Percentiles rank a stretch among this genome's conserved stretches.
These are phyloP conservation scores for Sinocyclocheilus anshuiensis DNA, from an alignment of 2,113 vertebrate species.

Conservation along the genomic window DNA sequence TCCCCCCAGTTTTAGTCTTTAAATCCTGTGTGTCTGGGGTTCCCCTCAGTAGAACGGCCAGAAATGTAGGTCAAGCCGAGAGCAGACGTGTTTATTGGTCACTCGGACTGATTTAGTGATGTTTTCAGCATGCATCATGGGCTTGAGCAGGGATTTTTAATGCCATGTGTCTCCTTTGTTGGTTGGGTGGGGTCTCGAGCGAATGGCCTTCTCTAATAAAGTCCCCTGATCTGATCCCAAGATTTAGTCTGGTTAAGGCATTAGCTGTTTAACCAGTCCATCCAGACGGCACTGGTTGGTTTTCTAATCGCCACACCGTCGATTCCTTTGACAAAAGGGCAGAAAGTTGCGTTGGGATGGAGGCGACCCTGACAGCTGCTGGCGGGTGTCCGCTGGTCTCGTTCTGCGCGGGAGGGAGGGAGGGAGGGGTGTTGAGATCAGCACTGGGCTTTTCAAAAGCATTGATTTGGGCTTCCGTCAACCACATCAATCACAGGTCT, in stretches of 20 bases:
- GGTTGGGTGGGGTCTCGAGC: conserved; percentile 77
- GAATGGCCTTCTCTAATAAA: conserved; percentile 51
- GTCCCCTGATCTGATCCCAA: conserved; percentile 71
- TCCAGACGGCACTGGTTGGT: conserved; percentile 30
- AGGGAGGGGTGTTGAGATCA: conserved; percentile 37
- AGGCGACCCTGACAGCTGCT: conserved; percentile 74
- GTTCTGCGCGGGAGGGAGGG: neutral
- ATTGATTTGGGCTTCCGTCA: conserved; percentile 27
- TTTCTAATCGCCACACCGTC: conserved; percentile 6
- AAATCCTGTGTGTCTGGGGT: neutral
- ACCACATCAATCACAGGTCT: neutral
- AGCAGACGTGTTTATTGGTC: conserved; percentile 5
- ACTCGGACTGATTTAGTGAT: neutral
- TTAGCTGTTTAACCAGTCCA: conserved; percentile 61
- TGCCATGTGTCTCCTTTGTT: conserved; percentile 35
- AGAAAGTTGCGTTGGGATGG: conserved; percentile 22
- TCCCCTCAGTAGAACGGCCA: neutral
- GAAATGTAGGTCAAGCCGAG: conserved; percentile 30
- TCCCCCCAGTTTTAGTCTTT: neutral
- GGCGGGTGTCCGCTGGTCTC: conserved; percentile 74
- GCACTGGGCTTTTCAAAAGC: neutral
- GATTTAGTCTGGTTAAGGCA: conserved; percentile 71
- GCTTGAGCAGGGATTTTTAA: conserved; percentile 7
- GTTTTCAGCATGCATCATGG: neutral
- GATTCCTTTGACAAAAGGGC: conserved; percentile 24